These are phyloP conservation scores for Euura saliciscinereae DNA, from an alignment of 1,140 invertebrate species.

Conservation along the genomic window DNA sequence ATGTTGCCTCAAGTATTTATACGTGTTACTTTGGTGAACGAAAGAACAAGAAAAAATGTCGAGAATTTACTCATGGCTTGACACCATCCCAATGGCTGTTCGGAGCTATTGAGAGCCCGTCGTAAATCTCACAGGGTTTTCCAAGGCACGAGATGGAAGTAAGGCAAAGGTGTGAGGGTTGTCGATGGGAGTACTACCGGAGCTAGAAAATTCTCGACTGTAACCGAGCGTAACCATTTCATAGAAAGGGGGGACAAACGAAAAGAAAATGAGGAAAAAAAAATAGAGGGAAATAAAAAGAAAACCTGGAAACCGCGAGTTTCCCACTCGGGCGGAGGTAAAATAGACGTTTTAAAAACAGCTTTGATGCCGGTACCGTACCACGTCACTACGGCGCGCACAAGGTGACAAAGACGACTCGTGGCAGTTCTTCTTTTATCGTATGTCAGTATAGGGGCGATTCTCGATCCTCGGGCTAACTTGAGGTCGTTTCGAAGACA, in stretches of 20 bases:
- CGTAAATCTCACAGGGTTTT: not conserved
- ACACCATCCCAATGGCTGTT: not conserved
- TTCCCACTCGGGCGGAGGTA: not conserved
- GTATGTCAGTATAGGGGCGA: too few relatives aligned
- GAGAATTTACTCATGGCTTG: not conserved
- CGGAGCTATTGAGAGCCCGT: slow-evolving; percentile 6
- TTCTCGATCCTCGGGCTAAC: slow-evolving; percentile 6
- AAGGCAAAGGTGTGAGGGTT: not conserved
- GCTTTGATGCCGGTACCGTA: too few relatives aligned
- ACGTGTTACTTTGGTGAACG: too few relatives aligned
- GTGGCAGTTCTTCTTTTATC: not conserved
- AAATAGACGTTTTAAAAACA: too few relatives aligned
- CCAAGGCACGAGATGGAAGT: not conserved
- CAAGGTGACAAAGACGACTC: too few relatives aligned
- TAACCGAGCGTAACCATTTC: slow-evolving; percentile 2
- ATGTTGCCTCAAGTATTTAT: too few relatives aligned
- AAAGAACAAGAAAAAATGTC: slow-evolving; percentile 2
- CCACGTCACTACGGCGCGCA: too few relatives aligned
- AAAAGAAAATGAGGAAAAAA: not conserved
- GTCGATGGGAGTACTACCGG: not conserved
- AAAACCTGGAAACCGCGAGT: not conserved
- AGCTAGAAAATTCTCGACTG: not conserved
- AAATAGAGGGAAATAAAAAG: not conserved
- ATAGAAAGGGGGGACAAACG: not conserved
- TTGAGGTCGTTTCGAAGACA: slow-evolving; percentile 6